Percentiles rank a stretch among this genome's conserved stretches.
These are phyloP conservation scores for Platalea minor DNA, from an alignment of 2,797 vertebrate genomes.

Conservation along the genomic window DNA sequence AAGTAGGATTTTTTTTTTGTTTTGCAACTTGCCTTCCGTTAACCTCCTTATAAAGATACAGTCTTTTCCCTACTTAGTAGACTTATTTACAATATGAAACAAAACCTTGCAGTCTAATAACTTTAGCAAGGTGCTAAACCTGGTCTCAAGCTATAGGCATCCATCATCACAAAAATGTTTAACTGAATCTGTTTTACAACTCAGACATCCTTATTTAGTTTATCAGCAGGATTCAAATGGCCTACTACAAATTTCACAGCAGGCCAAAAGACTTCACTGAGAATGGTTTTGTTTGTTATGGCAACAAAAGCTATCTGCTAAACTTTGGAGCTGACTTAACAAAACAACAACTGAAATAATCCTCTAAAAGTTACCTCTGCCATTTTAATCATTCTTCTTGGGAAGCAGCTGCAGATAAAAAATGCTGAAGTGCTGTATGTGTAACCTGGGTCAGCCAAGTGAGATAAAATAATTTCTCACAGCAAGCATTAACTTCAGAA, in stretches of 20 bases:
- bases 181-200: background rate
- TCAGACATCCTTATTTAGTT: background rate
- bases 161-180: background rate
- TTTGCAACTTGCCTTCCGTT: background rate
- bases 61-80: background rate
- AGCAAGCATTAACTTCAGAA: background rate
- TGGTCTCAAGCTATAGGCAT: background rate
- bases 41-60: background rate
- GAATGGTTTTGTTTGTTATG: background rate
- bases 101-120: background rate
- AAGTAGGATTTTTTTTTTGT: background rate
- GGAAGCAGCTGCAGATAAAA: background rate
- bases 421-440: background rate
- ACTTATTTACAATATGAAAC: background rate
- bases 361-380: background rate
- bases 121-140: background rate
- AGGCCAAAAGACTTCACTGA: background rate
- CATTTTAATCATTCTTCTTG: background rate
- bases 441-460: background rate
- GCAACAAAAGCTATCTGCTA: background rate
- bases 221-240: background rate
- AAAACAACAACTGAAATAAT: background rate
- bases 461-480: background rate
- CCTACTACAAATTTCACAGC: background rate
- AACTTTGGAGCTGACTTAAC: background rate